Percentiles rank a stretch among this genome's conserved stretches.
Evolutionary conservation across 2,113 vertebrate genomes (phyloP).

Genomic region (Chloropsis hardwickii): DNA sequence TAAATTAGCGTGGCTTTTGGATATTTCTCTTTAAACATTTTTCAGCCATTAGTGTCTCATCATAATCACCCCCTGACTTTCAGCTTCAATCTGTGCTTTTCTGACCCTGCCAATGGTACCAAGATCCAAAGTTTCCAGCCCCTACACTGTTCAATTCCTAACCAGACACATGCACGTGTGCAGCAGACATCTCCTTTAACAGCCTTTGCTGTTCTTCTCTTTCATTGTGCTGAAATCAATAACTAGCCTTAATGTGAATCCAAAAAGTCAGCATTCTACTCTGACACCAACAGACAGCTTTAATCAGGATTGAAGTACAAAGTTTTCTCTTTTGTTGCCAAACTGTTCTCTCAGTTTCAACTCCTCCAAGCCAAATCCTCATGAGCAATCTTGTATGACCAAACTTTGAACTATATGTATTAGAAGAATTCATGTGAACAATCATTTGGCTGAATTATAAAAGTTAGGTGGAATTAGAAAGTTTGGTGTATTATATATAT

Average conservation of each 20-base stretch:
- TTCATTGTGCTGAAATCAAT: background rate
- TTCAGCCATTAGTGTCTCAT: background rate
- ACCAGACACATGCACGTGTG: background rate
- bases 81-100: background rate
- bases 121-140: background rate
- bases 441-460: background rate
- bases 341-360: background rate
- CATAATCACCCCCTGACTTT: background rate
- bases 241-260: background rate
- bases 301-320: background rate
- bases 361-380: background rate
- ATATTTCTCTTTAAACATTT: background rate
- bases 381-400: background rate
- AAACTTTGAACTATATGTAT: background rate
- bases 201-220: background rate
- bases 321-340: background rate
- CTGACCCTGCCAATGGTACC: background rate
- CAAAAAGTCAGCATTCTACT: background rate
- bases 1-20: background rate
- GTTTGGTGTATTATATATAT: background rate
- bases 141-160: background rate
- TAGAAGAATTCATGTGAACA: background rate
- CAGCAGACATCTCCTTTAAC: background rate
- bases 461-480: background rate
- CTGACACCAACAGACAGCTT: background rate